phyloP scores from a whole-genome alignment of 1,140 invertebrate species.

The Leptinotarsa defecta region DNA sequence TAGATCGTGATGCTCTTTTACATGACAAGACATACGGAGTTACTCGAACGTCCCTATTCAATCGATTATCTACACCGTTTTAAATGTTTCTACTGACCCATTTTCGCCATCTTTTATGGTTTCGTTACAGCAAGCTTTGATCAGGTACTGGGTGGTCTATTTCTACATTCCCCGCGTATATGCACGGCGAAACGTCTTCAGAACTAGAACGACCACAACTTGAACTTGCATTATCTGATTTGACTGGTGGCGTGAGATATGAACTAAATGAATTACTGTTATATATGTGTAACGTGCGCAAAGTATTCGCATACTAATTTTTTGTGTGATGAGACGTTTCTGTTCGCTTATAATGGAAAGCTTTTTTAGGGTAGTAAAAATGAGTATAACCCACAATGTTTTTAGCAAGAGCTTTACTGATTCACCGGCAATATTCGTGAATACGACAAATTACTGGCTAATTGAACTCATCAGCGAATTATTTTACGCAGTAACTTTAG shows the following conservation, averaged over 20 bases:
- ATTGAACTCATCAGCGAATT: too few relatives aligned
- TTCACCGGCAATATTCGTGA: too few relatives aligned
- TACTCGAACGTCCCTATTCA: constrained; percentile 17
- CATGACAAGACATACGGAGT: constrained; percentile 16
- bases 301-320: too few relatives aligned
- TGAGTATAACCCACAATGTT: too few relatives aligned
- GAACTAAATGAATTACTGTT: not conserved
- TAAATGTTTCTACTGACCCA: constrained; percentile 13
- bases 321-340: too few relatives aligned
- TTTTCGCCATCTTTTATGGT: constrained; percentile 5
- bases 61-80: constrained; percentile 21
- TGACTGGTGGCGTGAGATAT: not conserved
- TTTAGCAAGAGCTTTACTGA: too few relatives aligned
- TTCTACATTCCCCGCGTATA: not conserved
- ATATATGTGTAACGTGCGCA: not conserved
- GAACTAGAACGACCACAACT: constrained; percentile 5
- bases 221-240: constrained; percentile 2
- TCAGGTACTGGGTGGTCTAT: constrained; percentile 1
- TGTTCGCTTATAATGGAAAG: too few relatives aligned
- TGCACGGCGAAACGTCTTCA: not conserved
- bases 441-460: too few relatives aligned
- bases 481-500: too few relatives aligned
- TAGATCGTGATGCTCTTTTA: constrained; percentile 23
- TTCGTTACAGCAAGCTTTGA: not conserved
- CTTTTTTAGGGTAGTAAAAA: too few relatives aligned